Conservation (phyloP, 2,113 vertebrate genomes). For the Paedocypris sp. region DNA sequence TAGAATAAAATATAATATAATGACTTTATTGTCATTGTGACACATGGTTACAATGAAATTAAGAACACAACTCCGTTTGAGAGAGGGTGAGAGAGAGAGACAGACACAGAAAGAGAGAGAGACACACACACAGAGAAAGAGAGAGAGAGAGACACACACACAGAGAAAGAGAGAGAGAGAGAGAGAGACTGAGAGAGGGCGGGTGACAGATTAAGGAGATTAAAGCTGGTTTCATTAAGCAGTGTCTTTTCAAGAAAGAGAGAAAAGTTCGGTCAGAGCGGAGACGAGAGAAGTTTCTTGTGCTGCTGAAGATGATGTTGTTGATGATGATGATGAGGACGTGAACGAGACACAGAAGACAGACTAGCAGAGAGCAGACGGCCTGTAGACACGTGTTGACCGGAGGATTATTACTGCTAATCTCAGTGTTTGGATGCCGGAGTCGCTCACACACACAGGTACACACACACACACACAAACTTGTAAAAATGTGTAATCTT, state of each 20-base stretch:
- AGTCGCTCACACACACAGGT: too few species aligned
- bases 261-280: not conserved
- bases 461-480: too few species aligned
- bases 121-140: not conserved
- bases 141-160: not conserved
- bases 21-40: too few species aligned
- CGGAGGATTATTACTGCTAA: not conserved
- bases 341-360: not conserved
- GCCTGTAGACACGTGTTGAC: not conserved
- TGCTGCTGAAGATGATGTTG: too few species aligned
- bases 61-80: too few species aligned
- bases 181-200: not conserved
- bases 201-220: constrained; percentile 42
- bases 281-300: not conserved
- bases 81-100: too few species aligned
- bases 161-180: not conserved
- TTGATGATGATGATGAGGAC: not conserved
- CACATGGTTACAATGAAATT: too few species aligned
- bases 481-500: too few species aligned
- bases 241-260: not conserved
- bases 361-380: not conserved
- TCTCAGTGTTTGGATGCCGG: not conserved
- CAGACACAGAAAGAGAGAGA: too few species aligned
- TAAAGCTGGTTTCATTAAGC: constrained; percentile 8
- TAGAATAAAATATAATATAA: too few species aligned